Conservation (phyloP, 1,140 invertebrate species). For the Heterodera schachtii region DNA sequence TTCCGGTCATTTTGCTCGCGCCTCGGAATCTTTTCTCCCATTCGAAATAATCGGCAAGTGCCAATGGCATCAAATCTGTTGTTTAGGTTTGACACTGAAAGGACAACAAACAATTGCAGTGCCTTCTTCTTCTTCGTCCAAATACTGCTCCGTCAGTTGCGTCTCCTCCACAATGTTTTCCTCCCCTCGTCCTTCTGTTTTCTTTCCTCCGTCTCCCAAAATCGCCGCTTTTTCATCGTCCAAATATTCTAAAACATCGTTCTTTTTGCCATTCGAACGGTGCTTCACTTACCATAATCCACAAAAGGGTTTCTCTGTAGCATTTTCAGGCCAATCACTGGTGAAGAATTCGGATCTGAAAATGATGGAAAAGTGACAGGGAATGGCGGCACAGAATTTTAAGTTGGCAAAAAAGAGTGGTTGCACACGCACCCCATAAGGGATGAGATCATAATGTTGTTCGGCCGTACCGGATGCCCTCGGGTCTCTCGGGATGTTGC, state of each 20-base stretch:
- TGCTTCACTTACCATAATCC: constrained; percentile 37
- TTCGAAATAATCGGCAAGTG: constrained; percentile 13
- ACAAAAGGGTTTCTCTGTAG: constrained; percentile 32
- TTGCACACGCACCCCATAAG: background rate
- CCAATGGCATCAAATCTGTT: constrained; percentile 22
- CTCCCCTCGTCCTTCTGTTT: background rate
- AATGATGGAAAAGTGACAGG: background rate
- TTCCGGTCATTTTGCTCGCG: background rate
- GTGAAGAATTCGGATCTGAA: constrained; percentile 19
- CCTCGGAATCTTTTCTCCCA: background rate
- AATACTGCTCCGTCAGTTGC: background rate
- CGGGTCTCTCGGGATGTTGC: constrained; percentile 26
- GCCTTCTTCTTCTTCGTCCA: background rate
- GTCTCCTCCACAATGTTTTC: background rate
- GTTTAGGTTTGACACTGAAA: background rate
- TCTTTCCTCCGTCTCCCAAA: background rate
- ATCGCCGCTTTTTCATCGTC: constrained; percentile 4
- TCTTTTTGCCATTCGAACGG: background rate
- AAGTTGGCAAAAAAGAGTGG: background rate
- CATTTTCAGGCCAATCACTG: constrained; percentile 21
- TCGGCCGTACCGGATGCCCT: background rate
- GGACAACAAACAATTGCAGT: background rate
- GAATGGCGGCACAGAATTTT: too few relatives aligned
- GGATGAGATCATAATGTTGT: background rate
- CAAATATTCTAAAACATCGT: constrained; percentile 21